Percentiles rank a stretch among this genome's conserved stretches.
phyloP scores from a whole-genome alignment of 1,140 invertebrate species.

The Platorchestia sp. region DNA sequence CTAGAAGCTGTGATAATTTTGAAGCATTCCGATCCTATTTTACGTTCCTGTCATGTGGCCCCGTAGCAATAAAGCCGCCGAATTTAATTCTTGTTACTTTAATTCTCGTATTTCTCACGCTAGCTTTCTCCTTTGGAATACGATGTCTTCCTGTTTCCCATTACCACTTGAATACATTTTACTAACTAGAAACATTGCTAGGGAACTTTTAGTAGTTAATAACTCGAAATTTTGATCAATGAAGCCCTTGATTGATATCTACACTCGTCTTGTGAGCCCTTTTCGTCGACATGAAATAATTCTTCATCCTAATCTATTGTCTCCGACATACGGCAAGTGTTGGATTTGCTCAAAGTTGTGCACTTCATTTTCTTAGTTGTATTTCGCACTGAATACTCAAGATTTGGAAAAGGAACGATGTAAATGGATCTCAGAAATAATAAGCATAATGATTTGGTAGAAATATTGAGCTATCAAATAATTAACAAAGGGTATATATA shows the following conservation, averaged over 20 bases:
- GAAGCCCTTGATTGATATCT: not conserved
- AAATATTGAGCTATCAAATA: not conserved
- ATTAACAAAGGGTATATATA: not conserved
- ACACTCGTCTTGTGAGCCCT: not conserved
- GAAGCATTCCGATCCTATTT: not conserved
- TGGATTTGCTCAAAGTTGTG: not conserved
- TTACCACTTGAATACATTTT: not conserved
- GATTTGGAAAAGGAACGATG: not conserved
- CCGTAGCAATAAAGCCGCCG: not conserved
- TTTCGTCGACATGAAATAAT: not conserved
- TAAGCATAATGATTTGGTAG: not conserved
- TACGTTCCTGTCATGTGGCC: not conserved
- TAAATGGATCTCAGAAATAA: not conserved
- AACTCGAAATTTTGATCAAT: not conserved
- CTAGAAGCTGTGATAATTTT: not conserved
- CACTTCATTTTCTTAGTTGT: not conserved
- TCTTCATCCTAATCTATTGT: not conserved
- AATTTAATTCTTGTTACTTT: not conserved
- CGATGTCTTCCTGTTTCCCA: not conserved
- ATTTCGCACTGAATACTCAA: too few relatives aligned
- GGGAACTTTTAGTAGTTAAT: not conserved
- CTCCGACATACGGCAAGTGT: not conserved
- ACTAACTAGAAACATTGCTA: not conserved
- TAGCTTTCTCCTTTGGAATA: not conserved
- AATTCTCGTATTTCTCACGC: not conserved